Conservation (phyloP, 2,113 vertebrate species). For the Actenoides hombroni region DNA sequence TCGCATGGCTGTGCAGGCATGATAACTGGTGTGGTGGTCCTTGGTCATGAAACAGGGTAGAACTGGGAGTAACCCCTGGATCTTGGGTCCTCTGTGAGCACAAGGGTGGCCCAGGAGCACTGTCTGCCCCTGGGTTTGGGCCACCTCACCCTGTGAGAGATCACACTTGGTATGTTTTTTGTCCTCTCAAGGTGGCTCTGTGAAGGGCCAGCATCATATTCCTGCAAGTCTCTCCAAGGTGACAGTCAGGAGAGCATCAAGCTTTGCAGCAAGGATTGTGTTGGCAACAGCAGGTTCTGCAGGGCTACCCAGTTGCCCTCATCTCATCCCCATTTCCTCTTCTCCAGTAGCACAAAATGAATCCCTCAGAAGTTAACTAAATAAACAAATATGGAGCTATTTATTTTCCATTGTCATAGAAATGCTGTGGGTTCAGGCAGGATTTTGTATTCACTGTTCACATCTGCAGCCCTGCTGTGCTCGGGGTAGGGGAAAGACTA, state of each 20-base stretch:
- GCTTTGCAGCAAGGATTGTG: not conserved
- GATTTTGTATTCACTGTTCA: slow-evolving; percentile 19
- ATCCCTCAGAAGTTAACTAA: slow-evolving; percentile 61
- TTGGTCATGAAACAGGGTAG: rapidly evolving
- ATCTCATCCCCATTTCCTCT: not conserved
- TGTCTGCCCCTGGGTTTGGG: not conserved
- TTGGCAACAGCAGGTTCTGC: not conserved
- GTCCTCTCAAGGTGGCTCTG: not conserved
- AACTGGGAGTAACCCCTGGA: not conserved
- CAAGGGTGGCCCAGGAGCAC: not conserved
- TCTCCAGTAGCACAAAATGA: slow-evolving; percentile 50
- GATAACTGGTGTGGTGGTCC: not conserved
- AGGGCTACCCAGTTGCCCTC: not conserved
- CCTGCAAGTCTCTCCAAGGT: not conserved
- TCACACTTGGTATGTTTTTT: not conserved
- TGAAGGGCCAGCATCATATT: rapidly evolving
- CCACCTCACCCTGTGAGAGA: rapidly evolving
- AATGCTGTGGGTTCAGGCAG: slow-evolving; percentile 23
- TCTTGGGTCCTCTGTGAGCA: not conserved
- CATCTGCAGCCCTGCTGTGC: slow-evolving; percentile 62
- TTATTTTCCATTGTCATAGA: slow-evolving; percentile 62
- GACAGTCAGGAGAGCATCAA: not conserved
- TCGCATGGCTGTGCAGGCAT: rapidly evolving
- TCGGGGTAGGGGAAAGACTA: not conserved
- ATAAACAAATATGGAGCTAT: slow-evolving; percentile 58